Percentiles rank a stretch among this genome's conserved stretches.
Evolutionary conservation across 2,113 vertebrate genomes (phyloP).

Genomic region (Bubalus kerabau): DNA sequence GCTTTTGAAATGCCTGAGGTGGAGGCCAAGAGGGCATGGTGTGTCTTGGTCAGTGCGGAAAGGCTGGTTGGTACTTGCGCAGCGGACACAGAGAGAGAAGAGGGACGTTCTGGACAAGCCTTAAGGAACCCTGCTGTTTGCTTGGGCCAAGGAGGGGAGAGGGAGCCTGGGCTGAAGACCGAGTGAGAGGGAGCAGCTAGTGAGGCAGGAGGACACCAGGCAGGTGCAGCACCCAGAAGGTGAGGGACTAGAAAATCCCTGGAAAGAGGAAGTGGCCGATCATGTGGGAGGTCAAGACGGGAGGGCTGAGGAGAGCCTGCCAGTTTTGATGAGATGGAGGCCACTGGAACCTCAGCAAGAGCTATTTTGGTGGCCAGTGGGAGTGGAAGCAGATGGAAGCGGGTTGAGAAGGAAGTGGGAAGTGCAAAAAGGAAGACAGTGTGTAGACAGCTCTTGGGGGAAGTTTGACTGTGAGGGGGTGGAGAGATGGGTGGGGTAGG

Average conservation of each 20-base stretch:
- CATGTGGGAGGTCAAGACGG: neutral
- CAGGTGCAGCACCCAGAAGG: neutral
- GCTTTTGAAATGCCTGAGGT: neutral
- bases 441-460: neutral
- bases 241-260: neutral
- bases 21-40: neutral
- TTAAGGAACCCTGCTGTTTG: neutral
- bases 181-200: neutral
- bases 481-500: neutral
- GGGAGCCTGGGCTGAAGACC: neutral
- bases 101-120: neutral
- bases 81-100: neutral
- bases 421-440: constrained; percentile 50
- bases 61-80: neutral
- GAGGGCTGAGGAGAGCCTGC: neutral
- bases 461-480: neutral
- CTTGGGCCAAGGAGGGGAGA: neutral
- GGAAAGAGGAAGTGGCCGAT: constrained; percentile 1
- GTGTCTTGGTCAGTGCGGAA: neutral
- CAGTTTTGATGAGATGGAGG: neutral
- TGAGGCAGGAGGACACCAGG: neutral
- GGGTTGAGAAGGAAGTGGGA: constrained; percentile 53
- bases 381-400: constrained; percentile 65
- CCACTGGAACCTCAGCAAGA: neutral
- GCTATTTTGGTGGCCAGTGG: constrained; percentile 45